phyloP scores from a whole-genome alignment of 2,888 invertebrate genomes.

The Halocaridina rubra region DNA sequence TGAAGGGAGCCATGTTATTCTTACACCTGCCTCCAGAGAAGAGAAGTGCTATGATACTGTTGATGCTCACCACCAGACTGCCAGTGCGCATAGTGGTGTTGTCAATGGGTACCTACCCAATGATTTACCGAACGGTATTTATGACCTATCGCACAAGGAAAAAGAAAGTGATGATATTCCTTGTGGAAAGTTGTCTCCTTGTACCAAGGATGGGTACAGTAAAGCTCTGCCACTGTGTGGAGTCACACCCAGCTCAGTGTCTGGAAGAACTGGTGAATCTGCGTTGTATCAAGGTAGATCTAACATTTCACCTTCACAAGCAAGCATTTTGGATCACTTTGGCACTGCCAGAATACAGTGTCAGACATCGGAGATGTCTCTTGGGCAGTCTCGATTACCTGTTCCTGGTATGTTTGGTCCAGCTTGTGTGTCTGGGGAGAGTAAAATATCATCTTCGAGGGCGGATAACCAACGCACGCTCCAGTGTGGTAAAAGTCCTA shows the following conservation, averaged over 20 bases:
- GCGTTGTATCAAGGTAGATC: not conserved
- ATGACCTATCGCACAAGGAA: not conserved
- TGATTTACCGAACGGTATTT: constrained; percentile 22
- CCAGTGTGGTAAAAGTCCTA: constrained; percentile 5
- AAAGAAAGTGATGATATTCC: not conserved
- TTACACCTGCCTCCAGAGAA: too few species aligned
- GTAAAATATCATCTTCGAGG: not conserved
- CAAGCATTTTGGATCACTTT: too few species aligned
- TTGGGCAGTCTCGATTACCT: too few species aligned
- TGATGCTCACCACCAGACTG: not conserved
- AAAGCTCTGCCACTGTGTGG: not conserved
- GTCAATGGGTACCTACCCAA: constrained; percentile 27
- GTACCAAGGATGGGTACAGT: constrained; percentile 3
- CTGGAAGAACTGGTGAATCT: not conserved
- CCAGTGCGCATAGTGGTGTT: not conserved
- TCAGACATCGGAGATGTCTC: too few species aligned
- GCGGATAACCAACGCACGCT: not conserved
- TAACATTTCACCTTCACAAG: not conserved
- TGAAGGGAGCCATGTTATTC: constrained; percentile 1
- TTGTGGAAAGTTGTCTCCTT: not conserved
- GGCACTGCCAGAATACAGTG: too few species aligned
- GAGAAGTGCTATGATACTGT: too few species aligned
- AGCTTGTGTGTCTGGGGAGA: not conserved
- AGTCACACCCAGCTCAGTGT: too few species aligned
- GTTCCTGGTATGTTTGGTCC: not conserved